Base-by-base conservation (phyloP, 2,888 invertebrate genomes). In the Hirtodrosophila histrioides region DNA sequence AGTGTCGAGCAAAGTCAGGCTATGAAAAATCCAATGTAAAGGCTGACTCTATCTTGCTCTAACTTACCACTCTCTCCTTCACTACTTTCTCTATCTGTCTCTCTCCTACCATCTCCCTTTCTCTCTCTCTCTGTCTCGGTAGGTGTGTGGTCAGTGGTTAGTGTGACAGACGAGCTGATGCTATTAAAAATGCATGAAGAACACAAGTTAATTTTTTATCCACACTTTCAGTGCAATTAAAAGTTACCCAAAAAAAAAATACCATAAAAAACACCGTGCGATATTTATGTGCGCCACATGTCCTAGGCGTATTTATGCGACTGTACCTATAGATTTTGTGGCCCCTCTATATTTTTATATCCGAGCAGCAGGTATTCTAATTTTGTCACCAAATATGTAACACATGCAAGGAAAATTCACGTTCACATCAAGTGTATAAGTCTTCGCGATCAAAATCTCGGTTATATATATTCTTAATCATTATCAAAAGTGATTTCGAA, bases 181-280 rank as follows among this genome's bases (percentile, higher is more conserved):
- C 69, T 70, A 88, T 84, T 84, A 83, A 88, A 86, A 86, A 83
- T 88, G 65, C 81, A 88, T 83, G 71, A 84, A 83, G 74, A 80
- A 70, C 78, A 84, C 63, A 72, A 88, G 70, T 88, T 88, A 71
- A 88, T 73, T 78, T 88, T 88, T 86, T 84, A 69, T 75, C 65
- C 69, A 67, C 85, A 76, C 69, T 86, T 88, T 73, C 64, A 72
- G 68, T 72, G 85, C 85, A 86, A 84, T 83, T 82, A 82, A 82
- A 79, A 83, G 62, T 57, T 67, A 69, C 55, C 50, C 44, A 57
- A 71, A 69, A 65, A 69, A 65, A 71, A 60, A 58, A 66, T 44
- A 44, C 17, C 17, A 56, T 56, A 68, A 65, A 72, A 54, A 69
- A 63, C 62, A 63, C 36, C 84, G 60, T 75, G 62, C 53, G 57